A percentile compares a stretch with the other conserved stretches of the same genome.
Conservation (phyloP, 2,113 vertebrate species). For the Orycteropus afer region DNA sequence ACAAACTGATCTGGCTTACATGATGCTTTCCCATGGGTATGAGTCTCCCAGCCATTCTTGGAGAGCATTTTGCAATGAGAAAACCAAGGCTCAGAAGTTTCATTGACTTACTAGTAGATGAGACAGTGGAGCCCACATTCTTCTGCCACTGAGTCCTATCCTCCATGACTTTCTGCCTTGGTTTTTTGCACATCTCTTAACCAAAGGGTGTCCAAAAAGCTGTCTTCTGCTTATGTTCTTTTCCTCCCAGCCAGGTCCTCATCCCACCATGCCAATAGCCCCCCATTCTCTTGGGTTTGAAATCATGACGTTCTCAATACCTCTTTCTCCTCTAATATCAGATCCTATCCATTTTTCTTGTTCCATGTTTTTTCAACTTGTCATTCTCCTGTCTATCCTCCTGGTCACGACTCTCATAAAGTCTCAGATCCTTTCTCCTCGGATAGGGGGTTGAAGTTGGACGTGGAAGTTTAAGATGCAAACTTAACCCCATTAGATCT, state of each 20-base stretch:
- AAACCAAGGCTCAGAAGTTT: neutral
- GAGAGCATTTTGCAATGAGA: rapidly evolving
- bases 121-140: neutral
- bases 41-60: rapidly evolving
- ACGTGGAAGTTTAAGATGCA: rapidly evolving
- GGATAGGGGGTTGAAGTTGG: neutral
- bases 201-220: rapidly evolving
- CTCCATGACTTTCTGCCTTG: rapidly evolving
- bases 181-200: rapidly evolving
- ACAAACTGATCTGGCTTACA: neutral
- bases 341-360: rapidly evolving
- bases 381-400: neutral
- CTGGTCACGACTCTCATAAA: rapidly evolving
- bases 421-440: rapidly evolving
- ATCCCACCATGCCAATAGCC: rapidly evolving
- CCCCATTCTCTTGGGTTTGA: neutral
- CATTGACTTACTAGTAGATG: rapidly evolving
- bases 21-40: neutral
- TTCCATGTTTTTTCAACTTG: rapidly evolving
- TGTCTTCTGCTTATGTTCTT: rapidly evolving
- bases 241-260: neutral
- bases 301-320: rapidly evolving
- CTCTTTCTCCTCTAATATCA: rapidly evolving
- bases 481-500: rapidly evolving
- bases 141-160: rapidly evolving